Evolutionary conservation across 2,888 invertebrate genomes (phyloP).

Genomic region (Pristionchus arcanus): DNA sequence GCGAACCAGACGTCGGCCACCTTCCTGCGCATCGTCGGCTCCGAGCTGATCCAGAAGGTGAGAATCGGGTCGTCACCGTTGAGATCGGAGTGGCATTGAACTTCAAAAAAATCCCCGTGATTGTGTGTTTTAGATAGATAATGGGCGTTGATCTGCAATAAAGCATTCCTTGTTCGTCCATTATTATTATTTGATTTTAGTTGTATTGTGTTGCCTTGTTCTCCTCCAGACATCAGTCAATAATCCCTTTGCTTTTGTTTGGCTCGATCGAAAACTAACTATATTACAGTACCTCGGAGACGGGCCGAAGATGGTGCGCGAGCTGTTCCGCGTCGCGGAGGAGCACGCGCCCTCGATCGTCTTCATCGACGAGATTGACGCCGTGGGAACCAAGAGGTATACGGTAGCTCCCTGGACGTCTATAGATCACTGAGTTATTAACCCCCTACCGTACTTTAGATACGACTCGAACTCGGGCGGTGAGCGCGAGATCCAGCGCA

Average conservation of each 20-base stretch:
- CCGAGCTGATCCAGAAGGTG: constrained; percentile 88
- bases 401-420: neutral
- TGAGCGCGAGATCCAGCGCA: constrained; percentile 98
- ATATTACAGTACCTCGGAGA: constrained; percentile 90
- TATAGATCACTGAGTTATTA: constrained; percentile 89
- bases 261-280: neutral
- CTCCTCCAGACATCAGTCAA: no score
- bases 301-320: constrained; percentile 97
- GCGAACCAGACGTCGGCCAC: constrained; percentile 99
- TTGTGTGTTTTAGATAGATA: no score
- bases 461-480: constrained; percentile 99
- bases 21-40: constrained; percentile 98
- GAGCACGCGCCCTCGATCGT: constrained; percentile 99
- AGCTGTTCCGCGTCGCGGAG: constrained; percentile 98
- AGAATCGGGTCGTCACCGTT: neutral
- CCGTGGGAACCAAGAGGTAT: constrained; percentile 96
- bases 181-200: neutral
- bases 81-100: no score
- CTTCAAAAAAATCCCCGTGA: no score
- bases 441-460: constrained; percentile 82
- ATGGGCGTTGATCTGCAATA: neutral
- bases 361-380: constrained; percentile 99
- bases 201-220: neutral
- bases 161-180: neutral
- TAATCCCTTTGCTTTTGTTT: no score